These are phyloP conservation scores for Nowickia ferox DNA, from an alignment of 2,888 invertebrate genomes.

Conservation along the genomic window DNA sequence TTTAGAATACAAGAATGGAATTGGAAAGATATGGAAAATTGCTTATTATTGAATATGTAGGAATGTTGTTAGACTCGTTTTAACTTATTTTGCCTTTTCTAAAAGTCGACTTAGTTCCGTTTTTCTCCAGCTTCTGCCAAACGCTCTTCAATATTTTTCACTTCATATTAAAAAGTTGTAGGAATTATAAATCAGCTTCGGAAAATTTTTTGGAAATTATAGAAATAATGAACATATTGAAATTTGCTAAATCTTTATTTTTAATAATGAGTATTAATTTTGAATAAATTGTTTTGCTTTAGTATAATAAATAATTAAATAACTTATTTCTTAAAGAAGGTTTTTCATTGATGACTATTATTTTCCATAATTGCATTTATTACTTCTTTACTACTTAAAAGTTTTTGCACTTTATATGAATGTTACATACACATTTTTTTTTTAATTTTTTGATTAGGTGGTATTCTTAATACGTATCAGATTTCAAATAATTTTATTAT, in stretches of 20 bases:
- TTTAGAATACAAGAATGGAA: no score
- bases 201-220: not conserved
- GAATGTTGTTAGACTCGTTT: no score
- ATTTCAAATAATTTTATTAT: slow-evolving; percentile 52
- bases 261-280: slow-evolving; percentile 60
- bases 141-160: no score
- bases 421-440: not conserved
- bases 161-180: no score
- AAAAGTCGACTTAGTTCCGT: no score
- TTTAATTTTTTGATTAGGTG: slow-evolving; percentile 54
- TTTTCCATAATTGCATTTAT: slow-evolving; percentile 56
- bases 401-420: slow-evolving; percentile 44
- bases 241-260: slow-evolving; percentile 52
- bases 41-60: no score
- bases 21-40: no score
- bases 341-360: slow-evolving; percentile 28
- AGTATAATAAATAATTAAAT: slow-evolving; percentile 57
- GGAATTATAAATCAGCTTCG: no score
- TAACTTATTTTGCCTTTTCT: no score
- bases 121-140: no score
- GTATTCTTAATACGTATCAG: slow-evolving; percentile 59
- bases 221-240: slow-evolving; percentile 20
- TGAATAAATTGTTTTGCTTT: slow-evolving; percentile 53
- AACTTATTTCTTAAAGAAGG: slow-evolving; percentile 47
- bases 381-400: slow-evolving; percentile 42